Percentiles rank a stretch among this genome's conserved stretches.
These are phyloP conservation scores for Notodonta dromedarius DNA, from an alignment of 2,888 invertebrate species.

Conservation along the genomic window DNA sequence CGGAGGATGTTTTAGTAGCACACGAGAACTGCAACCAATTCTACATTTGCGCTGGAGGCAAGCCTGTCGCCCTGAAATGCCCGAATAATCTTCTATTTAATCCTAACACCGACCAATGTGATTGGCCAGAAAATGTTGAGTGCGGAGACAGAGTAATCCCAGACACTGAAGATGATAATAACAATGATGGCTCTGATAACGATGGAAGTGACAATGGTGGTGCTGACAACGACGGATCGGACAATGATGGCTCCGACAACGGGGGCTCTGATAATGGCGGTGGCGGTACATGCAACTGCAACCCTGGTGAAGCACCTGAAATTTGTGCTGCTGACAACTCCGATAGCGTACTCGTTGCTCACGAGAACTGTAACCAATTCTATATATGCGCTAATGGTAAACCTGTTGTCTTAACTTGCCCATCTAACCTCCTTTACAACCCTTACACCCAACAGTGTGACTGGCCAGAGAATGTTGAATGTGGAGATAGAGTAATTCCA, in stretches of 20 bases:
- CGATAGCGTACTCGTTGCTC: conserved; percentile 35
- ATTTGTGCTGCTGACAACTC: conserved; percentile 41
- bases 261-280: conserved; percentile 3
- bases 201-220: conserved; percentile 2
- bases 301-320: conserved; percentile 41
- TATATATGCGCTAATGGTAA: conserved; percentile 41
- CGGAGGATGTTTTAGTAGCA: conserved; percentile 35
- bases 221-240: conserved; percentile 9
- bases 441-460: conserved; percentile 41
- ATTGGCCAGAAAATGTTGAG: conserved; percentile 40
- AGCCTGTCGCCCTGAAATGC: conserved; percentile 36
- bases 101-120: conserved; percentile 38
- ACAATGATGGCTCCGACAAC: conserved; percentile 2
- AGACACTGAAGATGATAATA: conserved; percentile 9
- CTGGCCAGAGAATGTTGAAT: conserved; percentile 41
- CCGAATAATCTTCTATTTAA: conserved; percentile 36
- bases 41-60: conserved; percentile 40
- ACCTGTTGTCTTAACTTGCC: conserved; percentile 32
- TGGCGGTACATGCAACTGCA: conserved; percentile 26
- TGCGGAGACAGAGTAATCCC: conserved; percentile 34
- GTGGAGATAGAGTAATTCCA: conserved; percentile 37
- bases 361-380: conserved; percentile 47
- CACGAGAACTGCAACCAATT: conserved; percentile 46
- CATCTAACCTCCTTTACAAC: conserved; percentile 32
- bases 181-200: conserved; percentile 10